Percentiles rank a stretch among this genome's conserved stretches.
These are phyloP conservation scores for Aelia acuminata DNA, from an alignment of 2,888 invertebrate genomes.

Conservation along the genomic window DNA sequence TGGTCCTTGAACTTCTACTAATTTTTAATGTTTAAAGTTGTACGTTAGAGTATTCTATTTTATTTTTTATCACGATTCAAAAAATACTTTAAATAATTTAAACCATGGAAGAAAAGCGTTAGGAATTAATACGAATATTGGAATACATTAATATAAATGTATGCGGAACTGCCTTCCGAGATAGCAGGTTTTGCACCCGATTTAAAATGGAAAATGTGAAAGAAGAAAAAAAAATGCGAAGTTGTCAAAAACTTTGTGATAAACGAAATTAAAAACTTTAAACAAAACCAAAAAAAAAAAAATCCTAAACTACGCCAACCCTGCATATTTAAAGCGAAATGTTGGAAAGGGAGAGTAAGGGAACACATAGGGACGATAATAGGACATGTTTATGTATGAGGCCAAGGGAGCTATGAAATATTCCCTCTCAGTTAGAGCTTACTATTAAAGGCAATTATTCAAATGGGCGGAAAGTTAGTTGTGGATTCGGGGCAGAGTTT, in stretches of 20 bases:
- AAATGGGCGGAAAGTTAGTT: constrained; percentile 49
- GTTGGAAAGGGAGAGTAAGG: constrained; percentile 36
- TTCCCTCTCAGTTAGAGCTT: constrained; percentile 54
- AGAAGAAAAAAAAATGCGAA: background rate
- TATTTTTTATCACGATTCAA: too few species aligned
- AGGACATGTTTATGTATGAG: constrained; percentile 55
- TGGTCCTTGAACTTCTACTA: too few species aligned
- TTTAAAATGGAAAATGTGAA: background rate
- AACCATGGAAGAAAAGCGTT: background rate
- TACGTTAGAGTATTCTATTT: too few species aligned
- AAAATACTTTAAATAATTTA: background rate
- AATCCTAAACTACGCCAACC: background rate
- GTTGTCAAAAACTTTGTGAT: background rate
- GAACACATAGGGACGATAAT: constrained; percentile 52
- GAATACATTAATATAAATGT: background rate
- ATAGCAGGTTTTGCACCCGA: background rate
- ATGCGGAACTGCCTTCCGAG: background rate
- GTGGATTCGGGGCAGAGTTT: constrained; percentile 51
- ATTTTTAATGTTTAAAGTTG: too few species aligned
- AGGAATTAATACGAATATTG: background rate
- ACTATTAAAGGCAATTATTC: constrained; percentile 56
- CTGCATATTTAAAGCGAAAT: constrained; percentile 46
- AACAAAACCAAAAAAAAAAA: constrained; percentile 32
- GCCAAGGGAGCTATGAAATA: constrained; percentile 43
- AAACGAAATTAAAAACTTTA: constrained; percentile 31